Base-by-base conservation (phyloP, 2,797 vertebrate species). In the Phaenicophaeus curvirostris region DNA sequence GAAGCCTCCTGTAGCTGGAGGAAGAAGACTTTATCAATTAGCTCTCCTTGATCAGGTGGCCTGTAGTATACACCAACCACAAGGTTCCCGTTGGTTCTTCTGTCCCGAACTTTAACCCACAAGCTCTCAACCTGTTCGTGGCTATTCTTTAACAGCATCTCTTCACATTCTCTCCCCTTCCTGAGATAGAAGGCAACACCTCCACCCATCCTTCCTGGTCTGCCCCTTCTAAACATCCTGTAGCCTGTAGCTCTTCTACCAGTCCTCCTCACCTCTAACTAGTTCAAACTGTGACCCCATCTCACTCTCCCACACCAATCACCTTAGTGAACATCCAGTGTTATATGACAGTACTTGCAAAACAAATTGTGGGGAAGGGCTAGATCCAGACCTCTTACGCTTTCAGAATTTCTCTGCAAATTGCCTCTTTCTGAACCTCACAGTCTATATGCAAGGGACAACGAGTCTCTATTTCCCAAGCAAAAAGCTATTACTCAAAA, bases 291-390 rank as follows among this genome's bases (percentile, higher is more conserved):
- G 19, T 33, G 48, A 63, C 28, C 20, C 13, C 21, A 18, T 20
- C 58, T 63, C 62, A 30, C 15, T 50, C n/a, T 6, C 48, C 15
- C 41, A 15, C 57, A 19, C 20, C 30, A 51, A 35, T 21, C 14
- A 48, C 37, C 31, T 53, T 78, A 4, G 1, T 46, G 66, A 58
- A 39, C 0, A 1, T 15, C 69, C 1, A 2, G 12, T 74, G 8
- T 20, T 55, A 11, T 24, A 46, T 30, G 11, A 51, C 42, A 80
- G 8, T 67, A 37, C 71, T 89, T 80, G 62, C 66, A 85, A 71
- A 85, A 66, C 30, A 87, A 51, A 39, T 33, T 31, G 17, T 0
- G 24, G 13, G 21, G 17, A 42, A 42, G 9, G 3, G 5, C 15
- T 81, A 48, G 42, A 85, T 46, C 17, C 39, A 85, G 42, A 67